A percentile compares a stretch with the other conserved stretches of the same genome.
Conservation (phyloP, 2,797 vertebrate genomes). For the Psittacula derbiana region DNA sequence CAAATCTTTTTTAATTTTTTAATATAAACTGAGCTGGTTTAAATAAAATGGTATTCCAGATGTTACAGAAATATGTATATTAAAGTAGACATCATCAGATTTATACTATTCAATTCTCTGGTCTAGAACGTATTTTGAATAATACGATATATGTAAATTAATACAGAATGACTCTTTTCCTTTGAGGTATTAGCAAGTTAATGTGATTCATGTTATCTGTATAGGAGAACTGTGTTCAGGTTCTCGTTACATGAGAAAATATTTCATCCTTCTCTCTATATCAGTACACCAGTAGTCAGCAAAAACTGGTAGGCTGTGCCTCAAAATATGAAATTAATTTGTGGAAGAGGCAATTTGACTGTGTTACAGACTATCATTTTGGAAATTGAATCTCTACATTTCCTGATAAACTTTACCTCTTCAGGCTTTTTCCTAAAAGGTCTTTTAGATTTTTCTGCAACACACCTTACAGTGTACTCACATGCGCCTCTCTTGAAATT, state of each 20-base stretch:
- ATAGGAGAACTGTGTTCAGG: neutral
- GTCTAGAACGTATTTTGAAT: neutral
- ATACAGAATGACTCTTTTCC: neutral
- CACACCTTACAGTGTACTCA: neutral
- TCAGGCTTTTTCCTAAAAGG: neutral
- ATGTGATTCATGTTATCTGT: neutral
- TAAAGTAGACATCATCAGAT: neutral
- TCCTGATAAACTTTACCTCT: neutral
- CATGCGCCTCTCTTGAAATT: neutral
- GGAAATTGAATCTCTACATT: neutral
- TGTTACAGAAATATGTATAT: neutral
- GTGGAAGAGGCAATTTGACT: neutral
- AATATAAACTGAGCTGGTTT: neutral
- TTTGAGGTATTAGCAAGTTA: neutral
- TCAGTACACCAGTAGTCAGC: neutral
- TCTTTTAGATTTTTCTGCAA: neutral
- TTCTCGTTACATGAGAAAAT: neutral
- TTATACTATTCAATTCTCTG: neutral
- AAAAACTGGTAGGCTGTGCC: neutral
- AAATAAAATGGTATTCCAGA: neutral
- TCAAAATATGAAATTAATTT: neutral
- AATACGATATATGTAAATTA: neutral
- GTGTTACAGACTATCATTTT: neutral
- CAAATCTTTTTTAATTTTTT: neutral
- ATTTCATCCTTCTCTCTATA: neutral